These are phyloP conservation scores for Ips typographus DNA, from an alignment of 1,140 invertebrate species.

Conservation along the genomic window DNA sequence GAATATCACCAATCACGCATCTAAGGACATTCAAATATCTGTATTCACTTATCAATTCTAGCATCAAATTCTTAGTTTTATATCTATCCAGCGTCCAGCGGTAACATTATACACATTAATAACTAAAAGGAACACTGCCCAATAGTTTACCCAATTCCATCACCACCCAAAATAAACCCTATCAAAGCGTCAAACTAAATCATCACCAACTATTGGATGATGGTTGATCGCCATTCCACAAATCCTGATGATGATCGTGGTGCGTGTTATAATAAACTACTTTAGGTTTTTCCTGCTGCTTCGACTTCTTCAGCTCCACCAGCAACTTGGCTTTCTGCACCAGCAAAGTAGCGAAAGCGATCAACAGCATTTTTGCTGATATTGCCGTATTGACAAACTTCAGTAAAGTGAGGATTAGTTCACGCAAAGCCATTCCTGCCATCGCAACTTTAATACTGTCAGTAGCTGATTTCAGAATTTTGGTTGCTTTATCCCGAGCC, in stretches of 20 bases:
- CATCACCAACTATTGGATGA: not conserved
- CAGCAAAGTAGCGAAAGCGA: constrained; percentile 7
- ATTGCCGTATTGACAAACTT: constrained; percentile 18
- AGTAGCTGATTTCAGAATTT: not conserved
- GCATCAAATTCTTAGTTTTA: too few relatives aligned
- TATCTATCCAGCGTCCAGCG: too few relatives aligned
- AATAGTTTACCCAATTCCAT: too few relatives aligned
- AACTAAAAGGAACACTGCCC: too few relatives aligned
- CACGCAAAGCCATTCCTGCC: not conserved
- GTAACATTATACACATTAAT: too few relatives aligned
- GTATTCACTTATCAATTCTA: too few relatives aligned
- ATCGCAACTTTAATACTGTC: constrained; percentile 7
- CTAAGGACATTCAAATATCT: too few relatives aligned
- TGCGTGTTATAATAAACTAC: constrained; percentile 7
- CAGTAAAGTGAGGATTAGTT: constrained; percentile 3
- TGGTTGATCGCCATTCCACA: not conserved
- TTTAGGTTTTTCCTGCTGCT: not conserved
- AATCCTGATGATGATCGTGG: constrained; percentile 21
- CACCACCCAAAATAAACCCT: too few relatives aligned
- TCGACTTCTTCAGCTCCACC: constrained; percentile 10
- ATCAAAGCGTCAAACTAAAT: not conserved
- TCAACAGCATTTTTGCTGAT: constrained; percentile 15
- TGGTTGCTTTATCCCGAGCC: not conserved
- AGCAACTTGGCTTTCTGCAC: constrained; percentile 8
- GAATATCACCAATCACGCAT: too few relatives aligned